Evolutionary conservation across 1,140 invertebrate genomes (phyloP).

Genomic region (Vanessa tameamea): DNA sequence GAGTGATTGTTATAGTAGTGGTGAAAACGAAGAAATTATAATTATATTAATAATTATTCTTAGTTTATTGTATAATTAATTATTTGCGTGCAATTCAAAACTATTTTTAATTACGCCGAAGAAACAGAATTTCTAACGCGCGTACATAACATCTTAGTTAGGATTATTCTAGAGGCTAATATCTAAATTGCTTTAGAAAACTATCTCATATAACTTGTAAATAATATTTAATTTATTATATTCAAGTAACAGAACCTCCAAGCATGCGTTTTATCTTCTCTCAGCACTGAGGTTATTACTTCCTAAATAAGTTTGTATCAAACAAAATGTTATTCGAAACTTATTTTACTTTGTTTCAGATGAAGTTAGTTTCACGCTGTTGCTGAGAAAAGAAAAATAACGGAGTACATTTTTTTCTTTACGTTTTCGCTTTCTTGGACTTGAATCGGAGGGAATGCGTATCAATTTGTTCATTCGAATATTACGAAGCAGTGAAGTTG

Average conservation of each 20-base stretch:
- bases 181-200: not conserved
- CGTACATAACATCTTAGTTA: too few relatives aligned
- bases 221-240: not conserved
- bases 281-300: constrained; percentile 15
- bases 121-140: too few relatives aligned
- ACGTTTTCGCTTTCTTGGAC: too few relatives aligned
- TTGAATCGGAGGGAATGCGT: not conserved
- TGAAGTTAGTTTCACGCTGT: not conserved
- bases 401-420: not conserved
- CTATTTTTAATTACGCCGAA: too few relatives aligned
- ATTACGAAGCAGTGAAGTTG: not conserved
- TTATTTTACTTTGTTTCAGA: constrained; percentile 21
- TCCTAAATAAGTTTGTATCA: constrained; percentile 24
- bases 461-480: not conserved
- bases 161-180: too few relatives aligned
- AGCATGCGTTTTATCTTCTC: constrained; percentile 7
- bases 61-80: too few relatives aligned
- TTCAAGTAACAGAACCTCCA: not conserved
- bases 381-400: not conserved
- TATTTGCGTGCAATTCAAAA: too few relatives aligned
- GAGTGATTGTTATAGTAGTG: too few relatives aligned
- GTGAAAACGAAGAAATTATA: too few relatives aligned
- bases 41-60: too few relatives aligned
- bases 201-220: not conserved
- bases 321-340: constrained; percentile 25